Conservation (phyloP, 1,140 invertebrate species). For the Tetramorium alpestre region DNA sequence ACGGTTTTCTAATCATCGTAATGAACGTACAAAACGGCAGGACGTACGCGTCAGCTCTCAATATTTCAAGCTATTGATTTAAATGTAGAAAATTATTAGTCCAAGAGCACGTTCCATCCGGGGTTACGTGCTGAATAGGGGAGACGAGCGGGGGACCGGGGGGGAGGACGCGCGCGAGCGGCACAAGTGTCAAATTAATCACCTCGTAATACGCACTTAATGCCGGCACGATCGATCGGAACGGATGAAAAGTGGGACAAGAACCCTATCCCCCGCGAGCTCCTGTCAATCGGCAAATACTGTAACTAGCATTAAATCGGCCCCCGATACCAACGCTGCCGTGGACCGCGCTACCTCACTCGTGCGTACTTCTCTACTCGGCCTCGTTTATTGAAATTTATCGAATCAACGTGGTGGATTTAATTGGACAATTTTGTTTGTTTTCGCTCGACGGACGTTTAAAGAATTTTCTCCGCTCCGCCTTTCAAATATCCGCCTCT, state of each 20-base stretch:
- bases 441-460: background rate
- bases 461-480: background rate
- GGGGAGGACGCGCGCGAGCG: background rate
- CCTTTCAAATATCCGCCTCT: background rate
- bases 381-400: background rate
- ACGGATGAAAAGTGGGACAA: constrained; percentile 73
- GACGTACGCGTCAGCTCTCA: background rate
- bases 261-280: constrained; percentile 44
- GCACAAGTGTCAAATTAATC: constrained; percentile 74
- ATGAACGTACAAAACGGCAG: background rate
- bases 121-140: background rate
- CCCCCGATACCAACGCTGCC: background rate
- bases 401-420: background rate
- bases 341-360: constrained; percentile 41
- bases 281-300: constrained; percentile 61
- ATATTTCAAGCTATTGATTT: constrained; percentile 36
- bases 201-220: constrained; percentile 73
- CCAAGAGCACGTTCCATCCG: background rate
- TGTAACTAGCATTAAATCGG: constrained; percentile 51
- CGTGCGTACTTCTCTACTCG: background rate
- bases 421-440: background rate
- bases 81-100: constrained; percentile 54
- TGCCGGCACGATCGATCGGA: constrained; percentile 69
- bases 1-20: constrained; percentile 17
- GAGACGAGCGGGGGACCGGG: background rate